Base-by-base conservation (phyloP, 2,797 vertebrate genomes). In the Halcyon badia region DNA sequence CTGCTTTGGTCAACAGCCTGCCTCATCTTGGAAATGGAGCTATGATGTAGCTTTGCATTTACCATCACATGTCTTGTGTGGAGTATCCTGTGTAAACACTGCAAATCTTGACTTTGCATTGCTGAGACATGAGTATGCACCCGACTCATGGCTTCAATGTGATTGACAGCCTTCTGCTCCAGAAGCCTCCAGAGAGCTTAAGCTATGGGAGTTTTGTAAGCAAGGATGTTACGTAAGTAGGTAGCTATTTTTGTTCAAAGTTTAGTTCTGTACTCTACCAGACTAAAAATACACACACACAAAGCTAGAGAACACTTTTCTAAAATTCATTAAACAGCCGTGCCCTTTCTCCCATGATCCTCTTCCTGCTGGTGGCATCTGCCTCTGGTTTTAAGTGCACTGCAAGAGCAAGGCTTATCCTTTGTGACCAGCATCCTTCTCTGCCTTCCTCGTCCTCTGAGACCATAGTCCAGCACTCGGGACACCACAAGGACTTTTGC, bases 221-320 rank as follows among this genome's bases (percentile, higher is more conserved):
- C 84, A 69, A 93, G 96, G 75, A 62, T 83, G 73, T 97, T 98
- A 98, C 97, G 96, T 95, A 98, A 98, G 91, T 22, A 51, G 84
- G 39, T 75, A 88, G 90, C 96, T 98, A 98, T 98, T 98, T 98
- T 79, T 97, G 97, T 97, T 89, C 88, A 92, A 95, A 94, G 97
- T 96, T 97, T 95, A 87, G 82, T 80, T 89, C 76, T 93, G 58
- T 48, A 11, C 86, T 89, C 86, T 46, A 35, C 0, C 3, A 97
- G 93, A 92, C 97, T 98, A 98, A 98, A 98, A 98, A 98, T 97
- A 95, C 76, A 69, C 4, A 3, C 90, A 89, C 94, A 94, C 97
- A 97, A 97, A 93, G 88, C 97, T 96, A 83, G 97, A 94, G 97
- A 96, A 95, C 25, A 54, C 1, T 15, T 94, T 97, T 95, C 90